Percentiles rank a stretch among this genome's conserved stretches.
Evolutionary conservation across 1,140 invertebrate genomes (phyloP).

Genomic region (Drosophila mojavensis): DNA sequence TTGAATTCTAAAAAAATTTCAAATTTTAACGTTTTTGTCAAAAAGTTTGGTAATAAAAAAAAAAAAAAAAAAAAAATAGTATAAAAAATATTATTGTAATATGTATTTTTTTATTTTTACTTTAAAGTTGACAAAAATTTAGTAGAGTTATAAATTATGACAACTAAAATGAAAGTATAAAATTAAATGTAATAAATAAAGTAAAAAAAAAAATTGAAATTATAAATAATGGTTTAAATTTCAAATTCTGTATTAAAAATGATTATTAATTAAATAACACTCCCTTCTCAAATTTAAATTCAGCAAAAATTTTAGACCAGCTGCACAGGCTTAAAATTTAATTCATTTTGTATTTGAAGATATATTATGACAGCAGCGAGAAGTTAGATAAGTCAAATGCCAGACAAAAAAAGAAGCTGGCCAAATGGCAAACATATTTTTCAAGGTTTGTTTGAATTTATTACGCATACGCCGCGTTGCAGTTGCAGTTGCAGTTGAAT

Average conservation of each 20-base stretch:
- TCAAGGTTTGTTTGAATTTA: constrained; percentile 34
- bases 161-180: background rate
- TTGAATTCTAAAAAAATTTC: too few relatives aligned
- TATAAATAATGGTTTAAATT: too few relatives aligned
- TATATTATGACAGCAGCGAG: background rate
- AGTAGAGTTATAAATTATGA: background rate
- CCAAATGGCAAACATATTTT: constrained; percentile 5
- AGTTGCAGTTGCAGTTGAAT: background rate
- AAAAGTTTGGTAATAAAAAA: too few relatives aligned
- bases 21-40: too few relatives aligned
- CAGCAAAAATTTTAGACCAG: too few relatives aligned
- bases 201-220: too few relatives aligned
- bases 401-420: background rate
- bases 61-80: background rate
- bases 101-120: too few relatives aligned
- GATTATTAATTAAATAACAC: too few relatives aligned
- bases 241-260: too few relatives aligned
- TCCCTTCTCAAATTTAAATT: too few relatives aligned
- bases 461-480: constrained; percentile 49
- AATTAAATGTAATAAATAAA: background rate
- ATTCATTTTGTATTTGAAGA: background rate
- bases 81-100: too few relatives aligned
- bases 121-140: too few relatives aligned
- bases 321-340: background rate
- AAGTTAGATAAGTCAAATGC: constrained; percentile 14